Percentiles rank a stretch among this genome's conserved stretches.
Conservation (phyloP, 1,140 invertebrate genomes). For the Zaprionus davidi region DNA sequence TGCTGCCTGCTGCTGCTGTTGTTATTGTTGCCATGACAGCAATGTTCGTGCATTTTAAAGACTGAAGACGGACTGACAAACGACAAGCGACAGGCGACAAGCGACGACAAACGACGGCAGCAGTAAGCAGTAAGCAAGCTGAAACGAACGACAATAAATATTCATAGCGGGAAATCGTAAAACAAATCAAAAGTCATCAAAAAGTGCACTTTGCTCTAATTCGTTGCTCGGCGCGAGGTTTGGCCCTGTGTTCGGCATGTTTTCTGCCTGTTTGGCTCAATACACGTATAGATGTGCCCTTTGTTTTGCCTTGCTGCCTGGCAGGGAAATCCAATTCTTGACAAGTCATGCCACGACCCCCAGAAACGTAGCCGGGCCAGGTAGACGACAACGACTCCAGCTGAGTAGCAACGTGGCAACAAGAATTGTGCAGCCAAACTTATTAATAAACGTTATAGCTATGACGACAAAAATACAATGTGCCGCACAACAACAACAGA, state of each 20-base stretch:
- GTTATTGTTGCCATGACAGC: slow-evolving; percentile 61
- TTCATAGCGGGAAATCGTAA: slow-evolving; percentile 77
- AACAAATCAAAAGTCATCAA: slow-evolving; percentile 82
- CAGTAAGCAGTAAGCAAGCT: slow-evolving; percentile 7
- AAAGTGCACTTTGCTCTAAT: slow-evolving; percentile 82
- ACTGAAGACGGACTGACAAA: slow-evolving; percentile 29
- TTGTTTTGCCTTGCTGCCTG: too few relatives aligned
- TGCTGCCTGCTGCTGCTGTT: slow-evolving; percentile 24
- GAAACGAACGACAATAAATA: slow-evolving; percentile 74
- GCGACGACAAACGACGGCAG: slow-evolving; percentile 12
- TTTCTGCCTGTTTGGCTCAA: neutral
- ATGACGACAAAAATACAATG: slow-evolving; percentile 55
- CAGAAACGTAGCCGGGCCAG: slow-evolving; percentile 31
- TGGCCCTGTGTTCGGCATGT: slow-evolving; percentile 20
- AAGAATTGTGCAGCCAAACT: slow-evolving; percentile 65
- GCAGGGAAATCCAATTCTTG: slow-evolving; percentile 36
- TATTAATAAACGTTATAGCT: slow-evolving; percentile 80
- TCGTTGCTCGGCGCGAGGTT: slow-evolving; percentile 39
- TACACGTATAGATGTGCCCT: too few relatives aligned
- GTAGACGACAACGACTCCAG: slow-evolving; percentile 36
- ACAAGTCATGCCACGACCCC: slow-evolving; percentile 66
- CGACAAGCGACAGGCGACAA: slow-evolving; percentile 12
- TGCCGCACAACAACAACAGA: slow-evolving; percentile 22
- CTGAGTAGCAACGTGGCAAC: slow-evolving; percentile 63
- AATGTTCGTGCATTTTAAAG: slow-evolving; percentile 77